Percentiles rank a stretch among this genome's conserved stretches.
phyloP scores from a whole-genome alignment of 2,113 vertebrate genomes.

The Rhinolophus ferrumequinum region DNA sequence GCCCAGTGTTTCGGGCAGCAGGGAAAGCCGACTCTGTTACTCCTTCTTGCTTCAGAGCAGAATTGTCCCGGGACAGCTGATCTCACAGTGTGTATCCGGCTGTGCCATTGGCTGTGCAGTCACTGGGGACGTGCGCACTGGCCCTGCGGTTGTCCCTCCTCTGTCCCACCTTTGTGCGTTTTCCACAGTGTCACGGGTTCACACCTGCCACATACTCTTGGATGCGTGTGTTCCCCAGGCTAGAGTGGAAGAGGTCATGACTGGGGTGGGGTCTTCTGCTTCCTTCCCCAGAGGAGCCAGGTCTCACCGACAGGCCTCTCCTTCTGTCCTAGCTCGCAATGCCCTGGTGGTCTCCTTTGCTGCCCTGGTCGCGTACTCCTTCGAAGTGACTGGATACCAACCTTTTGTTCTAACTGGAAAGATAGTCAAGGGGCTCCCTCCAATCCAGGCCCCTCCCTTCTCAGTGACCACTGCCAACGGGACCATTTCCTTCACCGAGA shows the following conservation, averaged over 20 bases:
- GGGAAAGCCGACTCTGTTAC: not conserved
- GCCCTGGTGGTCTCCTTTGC: slow-evolving; percentile 93
- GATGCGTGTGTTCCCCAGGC: not conserved
- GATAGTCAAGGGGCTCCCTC: slow-evolving; percentile 89
- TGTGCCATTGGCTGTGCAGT: fast-evolving
- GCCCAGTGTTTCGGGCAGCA: not conserved
- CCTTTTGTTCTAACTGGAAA: slow-evolving; percentile 92
- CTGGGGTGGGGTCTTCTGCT: no score
- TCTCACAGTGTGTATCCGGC: not conserved
- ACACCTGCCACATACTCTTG: fast-evolving
- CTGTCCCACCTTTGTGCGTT: fast-evolving
- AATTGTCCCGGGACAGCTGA: no score
- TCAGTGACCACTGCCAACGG: slow-evolving; percentile 87
- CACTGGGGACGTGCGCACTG: fast-evolving
- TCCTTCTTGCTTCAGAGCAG: not conserved
- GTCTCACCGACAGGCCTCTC: fast-evolving
- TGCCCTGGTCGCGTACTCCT: slow-evolving; percentile 91
- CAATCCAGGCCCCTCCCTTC: slow-evolving; percentile 86
- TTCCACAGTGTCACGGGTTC: fast-evolving
- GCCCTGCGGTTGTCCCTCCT: not conserved
- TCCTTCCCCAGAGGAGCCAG: not conserved
- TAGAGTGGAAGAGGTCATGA: fast-evolving
- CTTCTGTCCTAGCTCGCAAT: slow-evolving; percentile 88
- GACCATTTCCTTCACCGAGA: slow-evolving; percentile 88
- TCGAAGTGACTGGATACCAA: slow-evolving; percentile 86